Base-by-base conservation (phyloP, 2,888 invertebrate genomes). In the Heliconius ismenius region DNA sequence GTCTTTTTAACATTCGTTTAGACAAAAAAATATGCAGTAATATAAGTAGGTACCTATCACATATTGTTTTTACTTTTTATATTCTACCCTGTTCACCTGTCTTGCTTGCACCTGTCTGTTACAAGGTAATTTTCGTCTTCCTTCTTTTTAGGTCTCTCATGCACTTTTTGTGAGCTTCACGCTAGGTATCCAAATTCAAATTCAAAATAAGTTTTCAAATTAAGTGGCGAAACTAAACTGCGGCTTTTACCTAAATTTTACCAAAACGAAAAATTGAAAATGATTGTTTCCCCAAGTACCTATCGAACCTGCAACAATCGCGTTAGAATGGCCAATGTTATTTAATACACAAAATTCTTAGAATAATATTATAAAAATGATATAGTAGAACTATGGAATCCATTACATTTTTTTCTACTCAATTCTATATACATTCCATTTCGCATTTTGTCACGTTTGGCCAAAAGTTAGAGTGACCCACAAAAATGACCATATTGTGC, bases 401-500 rank as follows among this genome's bases (percentile, higher is more conserved):
- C 7, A 7, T 54, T n/a, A 32, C 32, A 54, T 32, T 73, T 26
- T 60, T 32, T 26, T 39, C n/a, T 60, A 39, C 2, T 72, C 60
- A 58, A n/a, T 4, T 21, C 28, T 32, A 21, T 36, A 24, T 62
- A 62, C 26, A 39, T 26, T 24, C 58, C 24, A 36, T 58, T 32
- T 43, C 18, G 60, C 36, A 43, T 73, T 73, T 26, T 63, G 73
- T 73, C 73, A 73, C 73, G 73, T 73, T 43, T 43, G 43, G 3
- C 36, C 39, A 68, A 68, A 68, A 75, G 54, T 68, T 68, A 39
- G 60, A 60, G 67, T 67, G 32, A 39, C 54, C 64, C 64, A 74
- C 32, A 58, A 67, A 68, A 68, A 26, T 73, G 36, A 28, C 65
- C 65, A 63, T 49, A 62, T 64, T 69, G 49, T 76, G 80, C 80